These are phyloP conservation scores for Eunapius fragilis DNA, from an alignment of 37 sponge, comb jelly and placozoan species.

Conservation along the genomic window DNA sequence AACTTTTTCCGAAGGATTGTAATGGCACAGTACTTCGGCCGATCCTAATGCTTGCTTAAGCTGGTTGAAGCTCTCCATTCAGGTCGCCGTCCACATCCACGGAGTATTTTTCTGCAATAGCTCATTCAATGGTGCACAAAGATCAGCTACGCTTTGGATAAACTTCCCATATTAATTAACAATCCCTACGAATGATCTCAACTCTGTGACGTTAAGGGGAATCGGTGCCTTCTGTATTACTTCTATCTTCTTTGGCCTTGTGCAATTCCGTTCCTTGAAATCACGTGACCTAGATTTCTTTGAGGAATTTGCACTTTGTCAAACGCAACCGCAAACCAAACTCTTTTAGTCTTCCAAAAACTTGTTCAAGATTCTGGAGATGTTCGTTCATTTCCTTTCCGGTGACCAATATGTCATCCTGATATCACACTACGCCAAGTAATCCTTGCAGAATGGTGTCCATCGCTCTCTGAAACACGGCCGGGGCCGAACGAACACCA, in stretches of 20 bases:
- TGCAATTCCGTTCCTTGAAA: neutral
- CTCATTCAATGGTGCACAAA: conserved; percentile 17
- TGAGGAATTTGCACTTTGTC: neutral
- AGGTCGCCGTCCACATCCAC: conserved; percentile 14
- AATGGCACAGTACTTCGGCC: conserved; percentile 9
- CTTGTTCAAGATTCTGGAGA: no score
- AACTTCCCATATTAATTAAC: conserved; percentile 23
- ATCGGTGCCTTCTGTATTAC: neutral
- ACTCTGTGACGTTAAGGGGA: conserved; percentile 9
- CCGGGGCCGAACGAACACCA: conserved; percentile 32
- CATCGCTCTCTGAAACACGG: conserved; percentile 24
- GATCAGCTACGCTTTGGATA: conserved; percentile 13
- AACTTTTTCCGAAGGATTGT: conserved; percentile 10
- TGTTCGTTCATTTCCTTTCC: conserved; percentile 7
- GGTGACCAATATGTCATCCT: conserved; percentile 38
- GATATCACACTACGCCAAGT: conserved; percentile 4
- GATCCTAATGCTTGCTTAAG: conserved; percentile 9
- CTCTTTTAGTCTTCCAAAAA: no score
- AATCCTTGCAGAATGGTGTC: conserved; percentile 33
- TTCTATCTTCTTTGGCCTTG: conserved; percentile 1
- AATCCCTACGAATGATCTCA: conserved; percentile 9
- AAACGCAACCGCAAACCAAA: conserved; percentile 2
- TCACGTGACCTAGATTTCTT: conserved; percentile 13
- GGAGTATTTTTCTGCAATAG: conserved; percentile 11
- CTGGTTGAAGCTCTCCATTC: conserved; percentile 1